Base-by-base conservation (phyloP, 2,797 vertebrate species). In the Pelochelys cantorii region DNA sequence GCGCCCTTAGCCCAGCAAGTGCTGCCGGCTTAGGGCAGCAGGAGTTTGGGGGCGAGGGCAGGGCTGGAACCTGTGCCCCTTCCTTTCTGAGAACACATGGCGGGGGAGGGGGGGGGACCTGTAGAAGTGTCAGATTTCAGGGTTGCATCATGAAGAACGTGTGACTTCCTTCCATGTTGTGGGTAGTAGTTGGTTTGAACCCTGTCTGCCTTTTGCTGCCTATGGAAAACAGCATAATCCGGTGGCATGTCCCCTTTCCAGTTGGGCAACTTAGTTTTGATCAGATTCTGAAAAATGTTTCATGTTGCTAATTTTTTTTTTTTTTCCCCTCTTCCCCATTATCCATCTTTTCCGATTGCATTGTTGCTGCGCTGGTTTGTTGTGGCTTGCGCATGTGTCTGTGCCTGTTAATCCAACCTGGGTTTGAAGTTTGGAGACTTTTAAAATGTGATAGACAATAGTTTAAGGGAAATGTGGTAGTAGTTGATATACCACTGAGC, bases 401-500 rank as follows among this genome's bases (percentile, higher is more conserved):
- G 54, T 60, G 82, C 27, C 54, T n/a, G 84, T 18, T 0, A 1
- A 2, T 34, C 23, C 1, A 18, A 60, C 60, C 34, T 17, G 65
- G 42, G 42, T 4, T 25, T 57, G 2, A 34, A 74, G 34, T 71
- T 85, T 14, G 13, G 18, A 78, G 48, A 4, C 79, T 23, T 52
- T 13, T 0, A 22, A 83, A 23, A 1, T 52, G 37, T 5, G 29
- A 87, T 78, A 5, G 31, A 31, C 62, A 68, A 55, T 2, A 9
- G 20, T 65, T 65, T 55, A 48, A 4, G 8, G 5, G 0, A 1
- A 11, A 1, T 3, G 3, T 29, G 55, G 2, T 4, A 56, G 0
- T 62, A 48, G 4, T 2, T 60, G 42, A 10, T 11, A 0, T 2
- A 0, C 22, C 3, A 4, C 3, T 12, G 0, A 2, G 2, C 29